phyloP scores from a whole-genome alignment of 2,797 vertebrate species.

The Neosilurus hyrtlii region DNA sequence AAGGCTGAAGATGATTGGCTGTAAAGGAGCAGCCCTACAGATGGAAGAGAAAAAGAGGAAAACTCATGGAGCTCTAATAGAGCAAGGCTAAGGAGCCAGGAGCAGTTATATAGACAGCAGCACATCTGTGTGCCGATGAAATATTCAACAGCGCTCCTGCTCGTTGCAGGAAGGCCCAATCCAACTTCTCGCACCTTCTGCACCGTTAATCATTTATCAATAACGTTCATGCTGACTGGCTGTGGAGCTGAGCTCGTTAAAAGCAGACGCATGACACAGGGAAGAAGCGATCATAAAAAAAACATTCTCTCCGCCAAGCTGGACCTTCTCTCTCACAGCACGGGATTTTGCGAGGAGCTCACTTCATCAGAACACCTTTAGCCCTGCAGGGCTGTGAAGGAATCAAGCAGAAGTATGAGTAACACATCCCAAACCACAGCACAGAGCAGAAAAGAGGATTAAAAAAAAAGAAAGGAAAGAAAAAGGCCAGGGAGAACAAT shows the following conservation, averaged over 20 bases:
- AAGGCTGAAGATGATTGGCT: slow-evolving; percentile 23
- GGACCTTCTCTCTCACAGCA: slow-evolving; percentile 50
- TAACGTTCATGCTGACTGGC: slow-evolving; percentile 67
- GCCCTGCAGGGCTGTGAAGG: slow-evolving; percentile 43
- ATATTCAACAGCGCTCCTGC: slow-evolving; percentile 78
- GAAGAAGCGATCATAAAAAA: slow-evolving; percentile 58
- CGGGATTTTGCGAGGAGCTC: slow-evolving; percentile 29
- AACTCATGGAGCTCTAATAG: slow-evolving; percentile 62
- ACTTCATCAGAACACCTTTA: slow-evolving; percentile 52
- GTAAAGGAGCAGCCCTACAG: slow-evolving; percentile 21
- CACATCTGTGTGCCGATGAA: slow-evolving; percentile 82
- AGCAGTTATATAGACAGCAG: slow-evolving; percentile 78
- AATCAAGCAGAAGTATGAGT: slow-evolving; percentile 63
- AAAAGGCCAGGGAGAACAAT: not conserved
- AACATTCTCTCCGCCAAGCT: slow-evolving; percentile 46
- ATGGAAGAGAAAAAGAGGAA: slow-evolving; percentile 54
- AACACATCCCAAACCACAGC: slow-evolving; percentile 54
- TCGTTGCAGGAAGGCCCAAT: slow-evolving; percentile 70
- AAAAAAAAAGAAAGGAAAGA: not conserved
- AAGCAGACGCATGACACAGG: slow-evolving; percentile 47
- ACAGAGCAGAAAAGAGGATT: slow-evolving; percentile 1
- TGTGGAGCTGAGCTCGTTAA: slow-evolving; percentile 58
- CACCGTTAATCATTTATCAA: slow-evolving; percentile 83
- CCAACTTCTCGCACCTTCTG: slow-evolving; percentile 73
- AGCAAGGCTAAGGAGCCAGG: slow-evolving; percentile 70